phyloP scores from a whole-genome alignment of 1,140 invertebrate genomes.

The Hylaeus volcanicus region DNA sequence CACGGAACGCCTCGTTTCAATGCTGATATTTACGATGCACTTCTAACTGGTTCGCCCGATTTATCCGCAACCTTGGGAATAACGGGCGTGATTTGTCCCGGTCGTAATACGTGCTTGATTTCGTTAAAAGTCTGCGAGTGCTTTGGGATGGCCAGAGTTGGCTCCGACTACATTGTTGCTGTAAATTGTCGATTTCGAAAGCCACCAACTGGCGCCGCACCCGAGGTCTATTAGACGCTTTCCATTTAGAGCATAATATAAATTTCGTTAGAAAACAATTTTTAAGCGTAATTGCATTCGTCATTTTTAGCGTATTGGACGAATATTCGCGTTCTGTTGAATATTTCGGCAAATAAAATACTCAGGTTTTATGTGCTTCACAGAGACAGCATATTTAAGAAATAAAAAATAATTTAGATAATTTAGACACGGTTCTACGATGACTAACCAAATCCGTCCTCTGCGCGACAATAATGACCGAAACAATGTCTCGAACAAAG shows the following conservation, averaged over 20 bases:
- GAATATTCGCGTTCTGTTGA: no score
- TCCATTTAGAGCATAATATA: not conserved
- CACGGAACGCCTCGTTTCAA: slow-evolving; percentile 12
- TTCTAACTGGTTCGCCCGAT: slow-evolving; percentile 27
- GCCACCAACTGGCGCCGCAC: not conserved
- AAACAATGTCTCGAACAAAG: no score
- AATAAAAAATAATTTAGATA: no score
- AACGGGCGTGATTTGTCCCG: slow-evolving; percentile 42
- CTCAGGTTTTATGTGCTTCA: no score
- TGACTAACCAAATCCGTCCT: no score
- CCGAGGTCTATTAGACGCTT: not conserved
- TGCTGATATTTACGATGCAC: slow-evolving; percentile 17
- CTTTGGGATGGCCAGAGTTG: slow-evolving; percentile 32
- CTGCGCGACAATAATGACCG: no score
- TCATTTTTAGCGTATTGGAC: no score
- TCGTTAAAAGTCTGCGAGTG: slow-evolving; percentile 39
- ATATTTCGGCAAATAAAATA: no score
- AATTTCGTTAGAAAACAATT: not conserved
- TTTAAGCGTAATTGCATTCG: no score
- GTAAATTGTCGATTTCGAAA: slow-evolving; percentile 55
- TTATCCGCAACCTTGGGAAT: slow-evolving; percentile 46
- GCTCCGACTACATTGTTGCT: slow-evolving; percentile 53
- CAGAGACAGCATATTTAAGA: no score
- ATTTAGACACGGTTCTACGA: no score
- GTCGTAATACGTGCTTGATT: slow-evolving; percentile 33